Evolutionary conservation across 2,113 vertebrate genomes (phyloP).

Genomic region (Callorhinus ursinus): DNA sequence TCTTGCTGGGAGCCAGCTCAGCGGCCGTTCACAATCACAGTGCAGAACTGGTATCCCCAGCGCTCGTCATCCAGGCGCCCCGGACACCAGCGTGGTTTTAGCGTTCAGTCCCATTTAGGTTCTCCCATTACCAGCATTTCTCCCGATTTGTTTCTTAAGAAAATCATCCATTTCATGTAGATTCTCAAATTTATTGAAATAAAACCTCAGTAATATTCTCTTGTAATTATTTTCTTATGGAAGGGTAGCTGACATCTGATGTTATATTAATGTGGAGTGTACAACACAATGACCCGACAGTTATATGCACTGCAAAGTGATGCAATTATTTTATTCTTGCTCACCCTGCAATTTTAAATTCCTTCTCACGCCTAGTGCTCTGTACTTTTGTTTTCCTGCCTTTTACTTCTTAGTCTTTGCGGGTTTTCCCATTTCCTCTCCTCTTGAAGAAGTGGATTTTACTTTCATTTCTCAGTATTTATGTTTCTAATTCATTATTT

Average conservation of each 20-base stretch:
- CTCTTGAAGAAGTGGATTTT: neutral
- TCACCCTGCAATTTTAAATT: neutral
- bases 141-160: neutral
- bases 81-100: neutral
- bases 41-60: fast-evolving
- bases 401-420: neutral
- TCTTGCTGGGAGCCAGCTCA: fast-evolving
- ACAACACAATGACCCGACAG: too few species aligned
- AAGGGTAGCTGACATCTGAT: neutral
- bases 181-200: neutral
- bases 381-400: neutral
- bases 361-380: neutral
- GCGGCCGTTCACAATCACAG: neutral
- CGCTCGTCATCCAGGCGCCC: fast-evolving
- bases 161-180: neutral
- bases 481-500: neutral
- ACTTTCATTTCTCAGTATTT: neutral
- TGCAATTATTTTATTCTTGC: neutral
- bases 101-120: neutral
- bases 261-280: neutral
- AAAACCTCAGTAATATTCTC: neutral
- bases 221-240: neutral
- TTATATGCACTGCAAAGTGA: neutral
- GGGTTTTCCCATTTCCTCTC: neutral
- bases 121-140: neutral